A percentile compares a stretch with the other conserved stretches of the same genome.
phyloP scores from a whole-genome alignment of 2,113 vertebrate genomes.

The Ammodytes marinus region DNA sequence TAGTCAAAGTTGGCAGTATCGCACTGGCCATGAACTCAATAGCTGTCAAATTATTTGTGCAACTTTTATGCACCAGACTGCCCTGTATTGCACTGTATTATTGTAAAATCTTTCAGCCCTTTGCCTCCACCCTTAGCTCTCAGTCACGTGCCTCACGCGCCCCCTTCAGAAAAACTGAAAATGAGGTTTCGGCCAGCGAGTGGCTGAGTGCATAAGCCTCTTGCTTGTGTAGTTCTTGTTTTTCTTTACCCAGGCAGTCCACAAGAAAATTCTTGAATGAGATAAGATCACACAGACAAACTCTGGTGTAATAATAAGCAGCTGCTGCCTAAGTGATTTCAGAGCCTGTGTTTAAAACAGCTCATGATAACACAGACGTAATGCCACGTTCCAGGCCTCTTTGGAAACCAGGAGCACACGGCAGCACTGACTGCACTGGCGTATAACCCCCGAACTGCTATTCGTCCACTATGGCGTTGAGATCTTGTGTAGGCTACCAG shows the following conservation, averaged over 20 bases:
- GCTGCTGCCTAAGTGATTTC: slow-evolving; percentile 81
- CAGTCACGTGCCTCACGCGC: slow-evolving; percentile 40
- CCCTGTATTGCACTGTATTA: neutral
- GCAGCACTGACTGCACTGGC: slow-evolving; percentile 15
- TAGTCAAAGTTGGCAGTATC: neutral
- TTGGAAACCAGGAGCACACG: slow-evolving; percentile 54
- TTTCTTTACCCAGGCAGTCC: slow-evolving; percentile 65
- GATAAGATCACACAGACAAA: slow-evolving; percentile 84
- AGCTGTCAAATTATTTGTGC: slow-evolving; percentile 3
- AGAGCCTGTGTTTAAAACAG: slow-evolving; percentile 74
- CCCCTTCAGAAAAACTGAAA: slow-evolving; percentile 46
- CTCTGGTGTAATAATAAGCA: slow-evolving; percentile 82
- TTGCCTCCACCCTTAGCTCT: neutral
- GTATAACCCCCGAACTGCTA: slow-evolving; percentile 20
- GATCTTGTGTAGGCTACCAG: slow-evolving; percentile 16
- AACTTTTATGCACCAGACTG: neutral
- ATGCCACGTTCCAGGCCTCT: slow-evolving; percentile 61
- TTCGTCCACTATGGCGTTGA: slow-evolving; percentile 30
- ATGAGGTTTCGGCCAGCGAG: slow-evolving; percentile 48
- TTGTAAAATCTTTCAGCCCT: neutral
- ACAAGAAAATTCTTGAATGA: slow-evolving; percentile 73
- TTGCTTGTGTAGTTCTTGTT: slow-evolving; percentile 67
- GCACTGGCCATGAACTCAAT: neutral
- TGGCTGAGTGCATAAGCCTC: slow-evolving; percentile 59
- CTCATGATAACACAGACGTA: slow-evolving; percentile 72